Percentiles rank a stretch among this genome's conserved stretches.
phyloP scores from a whole-genome alignment of 2,888 invertebrate genomes.

The Sphecodes monilicornis region DNA sequence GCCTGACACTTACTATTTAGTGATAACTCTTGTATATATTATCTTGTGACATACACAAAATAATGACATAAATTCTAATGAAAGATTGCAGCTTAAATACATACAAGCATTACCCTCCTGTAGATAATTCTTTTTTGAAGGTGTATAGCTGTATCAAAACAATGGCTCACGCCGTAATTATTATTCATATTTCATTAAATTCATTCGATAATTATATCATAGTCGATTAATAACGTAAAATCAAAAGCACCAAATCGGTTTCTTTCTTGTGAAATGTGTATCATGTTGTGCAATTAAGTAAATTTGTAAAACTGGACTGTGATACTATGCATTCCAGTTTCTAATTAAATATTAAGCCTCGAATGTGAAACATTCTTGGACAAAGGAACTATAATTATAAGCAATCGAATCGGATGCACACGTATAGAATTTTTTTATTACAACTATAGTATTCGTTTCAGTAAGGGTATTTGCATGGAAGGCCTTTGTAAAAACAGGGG shows the following conservation, averaged over 20 bases:
- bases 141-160: slow-evolving; percentile 20
- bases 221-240: slow-evolving; percentile 38
- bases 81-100: slow-evolving; percentile 24
- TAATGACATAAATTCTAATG: slow-evolving; percentile 34
- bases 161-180: slow-evolving; percentile 27
- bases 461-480: slow-evolving; percentile 49
- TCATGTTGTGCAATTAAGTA: slow-evolving; percentile 43
- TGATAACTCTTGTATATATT: slow-evolving; percentile 28
- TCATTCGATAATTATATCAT: slow-evolving; percentile 24
- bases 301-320: slow-evolving; percentile 36
- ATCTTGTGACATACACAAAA: slow-evolving; percentile 22
- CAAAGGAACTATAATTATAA: slow-evolving; percentile 42
- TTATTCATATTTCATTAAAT: slow-evolving; percentile 26
- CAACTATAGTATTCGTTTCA: slow-evolving; percentile 44
- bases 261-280: slow-evolving; percentile 35
- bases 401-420: slow-evolving; percentile 43
- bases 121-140: slow-evolving; percentile 30
- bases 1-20: slow-evolving; percentile 45
- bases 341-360: slow-evolving; percentile 42
- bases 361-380: slow-evolving; percentile 41
- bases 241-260: slow-evolving; percentile 57
- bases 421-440: slow-evolving; percentile 35
- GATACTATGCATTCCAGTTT: slow-evolving; percentile 53
- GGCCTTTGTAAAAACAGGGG: slow-evolving; percentile 58
- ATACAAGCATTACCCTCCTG: slow-evolving; percentile 49